These are phyloP conservation scores for Drosophila mojavensis DNA, from an alignment of 1,140 invertebrate genomes.

Conservation along the genomic window DNA sequence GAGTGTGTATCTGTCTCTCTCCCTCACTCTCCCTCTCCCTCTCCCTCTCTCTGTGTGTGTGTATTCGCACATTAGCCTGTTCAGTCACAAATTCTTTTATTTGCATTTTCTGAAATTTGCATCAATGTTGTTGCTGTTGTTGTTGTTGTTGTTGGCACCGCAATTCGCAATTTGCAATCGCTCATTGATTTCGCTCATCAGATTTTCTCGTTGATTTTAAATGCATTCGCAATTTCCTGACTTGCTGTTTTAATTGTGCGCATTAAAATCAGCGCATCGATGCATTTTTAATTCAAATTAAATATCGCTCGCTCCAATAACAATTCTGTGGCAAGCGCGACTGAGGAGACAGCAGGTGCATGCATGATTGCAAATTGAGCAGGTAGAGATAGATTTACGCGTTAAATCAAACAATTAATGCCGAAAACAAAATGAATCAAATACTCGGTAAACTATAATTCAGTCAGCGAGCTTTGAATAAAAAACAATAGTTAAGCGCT, in stretches of 20 bases:
- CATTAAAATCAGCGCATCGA: slow-evolving; percentile 75
- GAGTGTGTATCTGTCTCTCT: not conserved
- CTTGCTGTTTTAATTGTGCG: slow-evolving; percentile 78
- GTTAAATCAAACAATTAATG: slow-evolving; percentile 3
- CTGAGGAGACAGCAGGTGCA: slow-evolving; percentile 2
- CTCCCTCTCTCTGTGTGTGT: not conserved
- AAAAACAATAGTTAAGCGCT: too few relatives aligned
- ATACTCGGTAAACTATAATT: too few relatives aligned
- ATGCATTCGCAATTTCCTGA: slow-evolving; percentile 79
- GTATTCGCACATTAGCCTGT: slow-evolving; percentile 66
- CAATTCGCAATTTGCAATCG: slow-evolving; percentile 66
- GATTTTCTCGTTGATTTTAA: slow-evolving; percentile 71
- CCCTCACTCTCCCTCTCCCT: too few relatives aligned
- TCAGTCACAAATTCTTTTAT: slow-evolving; percentile 61
- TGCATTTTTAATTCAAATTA: slow-evolving; percentile 80
- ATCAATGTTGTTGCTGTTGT: slow-evolving; percentile 18
- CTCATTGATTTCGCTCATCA: slow-evolving; percentile 70
- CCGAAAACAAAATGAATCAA: not conserved
- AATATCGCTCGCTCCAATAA: slow-evolving; percentile 46
- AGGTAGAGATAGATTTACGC: slow-evolving; percentile 6
- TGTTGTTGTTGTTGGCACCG: slow-evolving; percentile 29
- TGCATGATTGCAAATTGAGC: slow-evolving; percentile 11
- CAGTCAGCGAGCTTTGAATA: too few relatives aligned
- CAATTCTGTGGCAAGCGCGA: not conserved
- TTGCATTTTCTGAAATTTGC: slow-evolving; percentile 35